phyloP scores from a whole-genome alignment of 2,113 vertebrate genomes.

The Bos taurus region DNA sequence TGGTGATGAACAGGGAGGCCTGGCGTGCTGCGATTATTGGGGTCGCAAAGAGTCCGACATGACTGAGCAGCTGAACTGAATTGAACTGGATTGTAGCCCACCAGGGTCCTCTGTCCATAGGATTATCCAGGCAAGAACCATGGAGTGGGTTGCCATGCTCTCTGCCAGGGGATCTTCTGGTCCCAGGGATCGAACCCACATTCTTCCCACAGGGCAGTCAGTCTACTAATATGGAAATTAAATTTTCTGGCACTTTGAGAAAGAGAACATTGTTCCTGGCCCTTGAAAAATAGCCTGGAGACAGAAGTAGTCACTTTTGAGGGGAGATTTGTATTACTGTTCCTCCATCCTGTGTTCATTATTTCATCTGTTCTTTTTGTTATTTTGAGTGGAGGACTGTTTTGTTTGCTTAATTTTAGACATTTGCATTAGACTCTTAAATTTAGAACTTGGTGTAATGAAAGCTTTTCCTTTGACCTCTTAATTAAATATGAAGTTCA shows the following conservation, averaged over 20 bases:
- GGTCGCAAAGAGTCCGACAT: no score
- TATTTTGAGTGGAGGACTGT: neutral
- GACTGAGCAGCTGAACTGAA: no score
- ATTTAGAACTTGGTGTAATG: neutral
- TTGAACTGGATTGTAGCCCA: neutral
- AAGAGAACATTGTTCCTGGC: neutral
- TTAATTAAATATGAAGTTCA: neutral
- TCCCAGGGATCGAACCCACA: neutral
- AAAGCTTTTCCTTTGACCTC: neutral
- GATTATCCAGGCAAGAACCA: neutral
- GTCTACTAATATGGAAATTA: neutral
- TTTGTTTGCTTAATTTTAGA: neutral
- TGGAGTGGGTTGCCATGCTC: neutral
- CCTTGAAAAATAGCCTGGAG: neutral
- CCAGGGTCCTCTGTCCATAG: neutral
- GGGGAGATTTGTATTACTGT: neutral
- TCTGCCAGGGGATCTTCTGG: neutral
- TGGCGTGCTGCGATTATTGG: no score
- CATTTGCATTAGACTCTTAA: neutral
- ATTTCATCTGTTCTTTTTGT: neutral
- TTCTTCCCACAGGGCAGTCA: neutral
- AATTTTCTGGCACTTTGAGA: neutral
- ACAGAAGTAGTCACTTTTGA: neutral
- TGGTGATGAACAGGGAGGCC: no score
- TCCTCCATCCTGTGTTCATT: neutral